Base-by-base conservation (phyloP, 2,888 invertebrate genomes). In the Chymomyza fuscimana region DNA sequence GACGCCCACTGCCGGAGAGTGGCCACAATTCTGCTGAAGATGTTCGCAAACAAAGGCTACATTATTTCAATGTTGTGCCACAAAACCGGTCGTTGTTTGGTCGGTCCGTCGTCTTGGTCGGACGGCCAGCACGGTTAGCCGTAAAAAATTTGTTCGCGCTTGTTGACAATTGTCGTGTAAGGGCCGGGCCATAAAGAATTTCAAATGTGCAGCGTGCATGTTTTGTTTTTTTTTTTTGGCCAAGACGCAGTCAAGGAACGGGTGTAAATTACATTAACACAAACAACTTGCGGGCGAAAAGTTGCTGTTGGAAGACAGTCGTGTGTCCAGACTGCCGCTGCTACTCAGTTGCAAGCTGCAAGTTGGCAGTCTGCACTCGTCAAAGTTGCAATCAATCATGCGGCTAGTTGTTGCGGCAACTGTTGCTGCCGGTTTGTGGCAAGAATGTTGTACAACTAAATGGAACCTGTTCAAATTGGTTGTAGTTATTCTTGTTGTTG, bases 361-460 rank as follows among this genome's bases (percentile, higher is more conserved):
- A 62, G 63, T 59, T 66, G 62, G 59, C n/a, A 60, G 72, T 22
- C 74, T 77, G 85, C 77, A 80, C 77, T 83, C 89, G 89, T 88
- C 89, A 89, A 89, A 89, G 81, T 73, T 76, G 86, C 87, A 82
- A 89, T 89, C 88, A 89, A 89, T 89, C 88, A 89, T 82, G 76
- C 75, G 77, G 86, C 81, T 83, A 82, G 63, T 70, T 58, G 56
- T 70, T 54, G 51, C 70, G 65, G 65, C 65, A 62, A 46, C 40
- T 64, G 29, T 16, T 29, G 61, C 51, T 22, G 69, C 36, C 32
- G 60, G 36, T 36, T 36, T 32, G 60, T 36, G 4, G 15, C 32
- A 29, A 76, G 76, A 72, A 75, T 76, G 76, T 77, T 71, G 70
- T 62, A 69, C 74, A 78, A 76, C 77, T 72, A 68, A 79, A 79